Base-by-base conservation (phyloP, 2,797 vertebrate genomes). In the Danio choprae region DNA sequence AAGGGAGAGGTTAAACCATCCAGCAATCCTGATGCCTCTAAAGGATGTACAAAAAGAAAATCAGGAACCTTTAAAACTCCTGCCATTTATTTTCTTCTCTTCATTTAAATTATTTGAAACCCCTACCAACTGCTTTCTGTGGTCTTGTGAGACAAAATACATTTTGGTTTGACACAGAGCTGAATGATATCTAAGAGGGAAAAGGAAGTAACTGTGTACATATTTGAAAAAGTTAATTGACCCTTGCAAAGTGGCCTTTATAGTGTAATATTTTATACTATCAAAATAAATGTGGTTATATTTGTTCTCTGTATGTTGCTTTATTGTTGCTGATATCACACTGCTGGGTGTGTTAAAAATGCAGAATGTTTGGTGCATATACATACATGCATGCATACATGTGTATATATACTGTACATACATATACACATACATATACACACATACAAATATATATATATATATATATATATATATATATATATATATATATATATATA, bases 191-290 rank as follows among this genome's bases (percentile, higher is more conserved):
- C 87, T 85, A 87, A 91, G 89, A 90, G 87, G 86, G 88, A 89
- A 86, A 85, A 87, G 87, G 79, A 89, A 86, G 89, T 92, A 87
- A 79, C 90, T 92, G 88, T 93, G 91, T 93, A 92, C 92, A 94
- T 91, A 91, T 89, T 90, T 88, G 84, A 79, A 87, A 90, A 87
- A 75, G 89, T 93, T 82, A 85, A 91, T 93, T 92, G 92, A 93
- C 93, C 91, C 91, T 83, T 93, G 91, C 92, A 92, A 94, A 94
- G 94, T 94, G 94, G 93, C 94, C 94, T 94, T 94, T 94, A 93
- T 90, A 90, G 93, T 94, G 93, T 95, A 92, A 93, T 93, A 93
- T 95, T 95, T 95, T 95, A 93, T 95, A 95, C 94, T 94, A 94
- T 94, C 86, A 40, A 94, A 95, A 94, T 95, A 94, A 95, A 95